Conservation (phyloP, 35 echinoderm and acorn worm species). For the Chiridota heheva region DNA sequence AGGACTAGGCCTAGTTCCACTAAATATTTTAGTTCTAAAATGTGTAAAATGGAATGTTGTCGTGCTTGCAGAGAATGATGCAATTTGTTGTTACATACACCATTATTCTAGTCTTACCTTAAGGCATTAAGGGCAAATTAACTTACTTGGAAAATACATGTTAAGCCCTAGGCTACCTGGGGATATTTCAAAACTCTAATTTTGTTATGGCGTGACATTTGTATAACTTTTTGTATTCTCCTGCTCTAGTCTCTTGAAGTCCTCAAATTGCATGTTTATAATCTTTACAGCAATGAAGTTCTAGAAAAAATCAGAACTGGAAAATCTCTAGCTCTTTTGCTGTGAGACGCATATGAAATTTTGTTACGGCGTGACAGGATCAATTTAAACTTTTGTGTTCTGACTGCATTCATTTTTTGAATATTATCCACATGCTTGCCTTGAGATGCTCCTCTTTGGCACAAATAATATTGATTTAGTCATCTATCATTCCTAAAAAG, state of each 20-base stretch:
- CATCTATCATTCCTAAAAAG: neutral
- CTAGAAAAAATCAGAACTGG: too few species aligned
- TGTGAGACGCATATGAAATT: neutral
- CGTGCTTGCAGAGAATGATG: too few species aligned
- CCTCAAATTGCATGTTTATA: too few species aligned
- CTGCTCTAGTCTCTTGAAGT: neutral
- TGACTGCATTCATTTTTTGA: neutral
- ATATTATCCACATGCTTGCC: neutral
- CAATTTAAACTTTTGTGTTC: neutral
- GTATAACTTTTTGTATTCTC: neutral
- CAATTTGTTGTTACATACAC: too few species aligned
- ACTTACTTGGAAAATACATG: too few species aligned
- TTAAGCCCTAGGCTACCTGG: too few species aligned
- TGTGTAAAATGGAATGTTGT: too few species aligned
- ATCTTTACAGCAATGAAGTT: too few species aligned
- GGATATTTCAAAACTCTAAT: conserved; percentile 7
- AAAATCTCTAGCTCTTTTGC: neutral
- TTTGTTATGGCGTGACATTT: conserved; percentile 12
- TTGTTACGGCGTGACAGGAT: conserved; percentile 11
- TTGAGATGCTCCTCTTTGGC: neutral
- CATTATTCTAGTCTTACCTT: too few species aligned
- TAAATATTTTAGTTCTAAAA: too few species aligned
- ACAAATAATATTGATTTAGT: neutral
- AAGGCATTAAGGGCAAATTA: too few species aligned
- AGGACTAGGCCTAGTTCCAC: too few species aligned